Evolutionary conservation across 1,140 invertebrate genomes (phyloP).

Genomic region (Halyomorpha halys): DNA sequence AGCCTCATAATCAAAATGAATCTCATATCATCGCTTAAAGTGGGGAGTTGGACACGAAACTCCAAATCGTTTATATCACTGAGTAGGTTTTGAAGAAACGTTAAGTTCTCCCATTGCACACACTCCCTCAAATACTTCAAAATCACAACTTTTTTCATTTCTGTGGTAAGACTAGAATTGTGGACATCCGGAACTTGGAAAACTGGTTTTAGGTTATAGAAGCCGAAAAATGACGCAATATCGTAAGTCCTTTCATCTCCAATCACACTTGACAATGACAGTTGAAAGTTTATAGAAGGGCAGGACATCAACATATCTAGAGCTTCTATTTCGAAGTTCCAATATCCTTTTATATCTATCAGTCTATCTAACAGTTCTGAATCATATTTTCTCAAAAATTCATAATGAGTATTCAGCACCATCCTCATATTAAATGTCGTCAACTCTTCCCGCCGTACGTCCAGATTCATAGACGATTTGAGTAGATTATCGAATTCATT

Average conservation of each 20-base stretch:
- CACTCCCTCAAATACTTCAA: background rate
- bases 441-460: background rate
- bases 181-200: conserved; percentile 10
- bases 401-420: background rate
- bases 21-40: background rate
- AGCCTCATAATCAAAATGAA: background rate
- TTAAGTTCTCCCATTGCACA: conserved; percentile 15
- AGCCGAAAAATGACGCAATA: background rate
- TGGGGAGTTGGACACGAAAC: background rate
- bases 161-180: background rate
- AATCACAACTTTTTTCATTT: background rate
- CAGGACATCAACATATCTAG: background rate
- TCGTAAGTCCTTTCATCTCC: background rate
- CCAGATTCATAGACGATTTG: background rate
- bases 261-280: background rate
- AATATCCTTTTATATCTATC: background rate
- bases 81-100: background rate
- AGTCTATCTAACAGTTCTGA: background rate
- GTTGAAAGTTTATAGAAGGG: conserved; percentile 8
- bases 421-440: conserved; percentile 7
- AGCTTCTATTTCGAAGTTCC: conserved; percentile 6
- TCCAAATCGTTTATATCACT: conserved; percentile 10
- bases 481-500: background rate
- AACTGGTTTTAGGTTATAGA: conserved; percentile 13
- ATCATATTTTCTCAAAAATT: conserved; percentile 1